Percentiles rank a stretch among this genome's conserved stretches.
phyloP scores from a whole-genome alignment of 2,113 vertebrate species.

The Ascaphus truei region DNA sequence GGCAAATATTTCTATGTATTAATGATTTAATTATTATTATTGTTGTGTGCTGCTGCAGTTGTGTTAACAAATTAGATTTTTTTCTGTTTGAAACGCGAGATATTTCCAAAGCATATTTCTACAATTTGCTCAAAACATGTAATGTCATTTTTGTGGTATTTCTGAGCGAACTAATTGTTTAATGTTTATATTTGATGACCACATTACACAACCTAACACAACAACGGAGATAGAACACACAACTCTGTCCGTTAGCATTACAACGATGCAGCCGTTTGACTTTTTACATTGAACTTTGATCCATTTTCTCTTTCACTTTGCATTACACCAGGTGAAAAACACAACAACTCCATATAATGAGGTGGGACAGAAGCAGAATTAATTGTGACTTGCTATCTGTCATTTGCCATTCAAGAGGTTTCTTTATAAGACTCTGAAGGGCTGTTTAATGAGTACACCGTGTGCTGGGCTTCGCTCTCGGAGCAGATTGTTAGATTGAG shows the following conservation, averaged over 20 bases:
- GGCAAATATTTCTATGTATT: too few species aligned
- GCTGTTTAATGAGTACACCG: conserved; percentile 26
- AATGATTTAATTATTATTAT: too few species aligned
- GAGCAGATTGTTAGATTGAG: conserved; percentile 9
- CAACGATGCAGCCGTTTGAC: neutral
- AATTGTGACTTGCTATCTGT: conserved; percentile 31
- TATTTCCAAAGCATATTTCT: too few species aligned
- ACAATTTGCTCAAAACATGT: too few species aligned
- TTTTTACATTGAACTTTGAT: neutral
- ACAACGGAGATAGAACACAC: too few species aligned
- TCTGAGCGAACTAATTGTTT: too few species aligned
- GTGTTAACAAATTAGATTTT: too few species aligned
- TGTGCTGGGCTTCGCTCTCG: conserved; percentile 6
- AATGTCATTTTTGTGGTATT: too few species aligned
- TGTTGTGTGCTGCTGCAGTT: too few species aligned
- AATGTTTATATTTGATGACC: too few species aligned
- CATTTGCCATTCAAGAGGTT: conserved; percentile 31
- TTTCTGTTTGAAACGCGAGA: too few species aligned
- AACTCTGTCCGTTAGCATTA: neutral
- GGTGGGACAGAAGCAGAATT: conserved; percentile 25
- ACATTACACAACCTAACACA: too few species aligned
- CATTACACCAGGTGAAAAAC: conserved; percentile 22
- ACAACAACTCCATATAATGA: conserved; percentile 33
- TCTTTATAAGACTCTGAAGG: conserved; percentile 19
- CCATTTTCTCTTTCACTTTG: conserved; percentile 22